Base-by-base conservation (phyloP, 2,888 invertebrate species). In the Alviniconcha strummeri region DNA sequence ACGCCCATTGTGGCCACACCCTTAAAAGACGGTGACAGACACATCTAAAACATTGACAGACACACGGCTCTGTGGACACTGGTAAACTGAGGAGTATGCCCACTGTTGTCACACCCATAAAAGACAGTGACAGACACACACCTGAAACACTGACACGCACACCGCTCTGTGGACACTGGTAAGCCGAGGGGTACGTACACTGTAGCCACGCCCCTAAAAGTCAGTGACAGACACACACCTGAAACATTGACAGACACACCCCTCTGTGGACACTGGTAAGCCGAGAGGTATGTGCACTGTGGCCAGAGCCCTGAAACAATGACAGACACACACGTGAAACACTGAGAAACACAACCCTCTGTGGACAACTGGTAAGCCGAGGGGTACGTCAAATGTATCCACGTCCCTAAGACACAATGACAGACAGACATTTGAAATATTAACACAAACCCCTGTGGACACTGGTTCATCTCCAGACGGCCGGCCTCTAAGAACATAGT, bases 1-100 rank as follows among this genome's bases (percentile, higher is more conserved):
- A 98, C 97, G n/a, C 97, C 97, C 57, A 99, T 98, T 15, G 97
- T 96, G 4, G 99, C 98, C 82, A 97, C 97, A 84, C 99, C 99
- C 94, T 98, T 97, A 97, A 5, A 78, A 64, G 0, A 36, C 36
- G 2, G 13, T 5, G 83, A 84, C 60, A 75, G 55, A 36, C 13
- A 74, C 4, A 64, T 9, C 17, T 64, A 3, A 36, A 36, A 36
- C 36, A 36, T 3, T 36, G 36, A 36, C 36, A 36, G 36, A 36
- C 36, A 36, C 36, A 36, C 36, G 1, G 1, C 96, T 96, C 79
- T 88, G 86, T 5, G 98, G 97, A 36, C 36, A 36, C 36, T 36
- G 97, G 96, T 96, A 36, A 36, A 36, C 36, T 36, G 36, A 36
- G 36, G 36, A 97, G 96, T 96, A 98, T 97, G n/a, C 97, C 97